A percentile compares a stretch with the other conserved stretches of the same genome.
These are phyloP conservation scores for Catostomus latipinnis DNA, from an alignment of 2,797 vertebrate species.

Conservation along the genomic window DNA sequence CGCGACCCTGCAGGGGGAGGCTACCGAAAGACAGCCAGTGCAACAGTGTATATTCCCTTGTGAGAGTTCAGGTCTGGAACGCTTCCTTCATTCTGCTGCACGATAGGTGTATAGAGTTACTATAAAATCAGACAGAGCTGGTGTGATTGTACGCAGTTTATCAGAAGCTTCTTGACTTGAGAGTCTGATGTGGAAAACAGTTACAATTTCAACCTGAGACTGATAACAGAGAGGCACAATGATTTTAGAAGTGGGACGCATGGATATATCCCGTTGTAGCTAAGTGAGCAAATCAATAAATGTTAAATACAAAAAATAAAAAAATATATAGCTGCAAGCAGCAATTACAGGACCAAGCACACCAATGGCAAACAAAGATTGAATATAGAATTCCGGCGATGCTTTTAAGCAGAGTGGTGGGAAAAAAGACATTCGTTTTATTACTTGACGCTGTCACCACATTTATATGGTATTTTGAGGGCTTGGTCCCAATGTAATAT, in stretches of 20 bases:
- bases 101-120: conserved; percentile 31
- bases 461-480: too few species aligned
- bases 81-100: conserved; percentile 49
- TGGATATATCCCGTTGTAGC: neutral
- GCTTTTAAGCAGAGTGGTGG: too few species aligned
- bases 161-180: conserved; percentile 14
- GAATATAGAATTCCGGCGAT: too few species aligned
- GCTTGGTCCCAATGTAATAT: too few species aligned
- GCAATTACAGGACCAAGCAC: too few species aligned
- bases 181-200: conserved; percentile 24
- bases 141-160: conserved; percentile 27
- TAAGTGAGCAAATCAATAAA: neutral
- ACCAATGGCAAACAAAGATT: too few species aligned
- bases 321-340: too few species aligned
- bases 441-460: too few species aligned
- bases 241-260: neutral
- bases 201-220: neutral
- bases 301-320: too few species aligned
- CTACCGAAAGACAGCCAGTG: conserved; percentile 53
- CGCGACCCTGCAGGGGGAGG: conserved; percentile 69
- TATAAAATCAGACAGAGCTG: conserved; percentile 19
- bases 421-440: too few species aligned
- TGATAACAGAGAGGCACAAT: neutral
- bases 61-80: conserved; percentile 48
- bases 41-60: conserved; percentile 53